Evolutionary conservation across 2,797 vertebrate genomes (phyloP), one percentile per base, ranked within the genome.

Genomic region (Periparus ater): DNA sequence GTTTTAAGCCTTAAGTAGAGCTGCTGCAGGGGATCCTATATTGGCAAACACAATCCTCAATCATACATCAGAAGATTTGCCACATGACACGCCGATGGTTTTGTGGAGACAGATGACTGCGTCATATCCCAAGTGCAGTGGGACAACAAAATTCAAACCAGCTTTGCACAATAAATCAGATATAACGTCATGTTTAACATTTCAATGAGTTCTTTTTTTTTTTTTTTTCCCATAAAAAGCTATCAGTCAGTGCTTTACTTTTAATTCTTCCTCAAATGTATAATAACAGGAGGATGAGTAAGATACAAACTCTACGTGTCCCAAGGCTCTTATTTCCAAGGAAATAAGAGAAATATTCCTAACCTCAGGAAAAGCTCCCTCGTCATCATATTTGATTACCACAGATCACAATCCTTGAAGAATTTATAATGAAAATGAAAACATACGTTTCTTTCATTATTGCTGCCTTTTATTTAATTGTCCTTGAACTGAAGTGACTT

Each of bases 401-500:
- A 42, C 0, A 82, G 45, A 54, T 53, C 55, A 67, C 34, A 61
- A 63, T 6, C n/a, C 55, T 78, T 57, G 70, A 45, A 88, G 54
- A 81, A 95, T 84, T 61, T 16, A 21, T 8, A 60, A 72, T 13
- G 65, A 88, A 84, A 51, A 32, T 30, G 54, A 70, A 89, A 92
- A 73, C 68, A 62, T 30, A 75, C 12, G 29, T 40, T 93, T 29
- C 78, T 81, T 83, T 78, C 91, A 78, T 88, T 74, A 54, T 80
- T 48, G 34, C 42, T 51, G 13, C 9, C 22, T 85, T 36, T 74
- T 38, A 50, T 48, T 68, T 81, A 88, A 92, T 51, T 74, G 82
- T 21, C 48, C 48, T 71, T 86, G 85, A 93, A 81, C 42, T 75
- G 81, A 89, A 81, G 89, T 75, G 79, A 95, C 71, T 88, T 81